Evolutionary conservation across 2,797 vertebrate species (phyloP).

Genomic region (Pelobates cultripes): DNA sequence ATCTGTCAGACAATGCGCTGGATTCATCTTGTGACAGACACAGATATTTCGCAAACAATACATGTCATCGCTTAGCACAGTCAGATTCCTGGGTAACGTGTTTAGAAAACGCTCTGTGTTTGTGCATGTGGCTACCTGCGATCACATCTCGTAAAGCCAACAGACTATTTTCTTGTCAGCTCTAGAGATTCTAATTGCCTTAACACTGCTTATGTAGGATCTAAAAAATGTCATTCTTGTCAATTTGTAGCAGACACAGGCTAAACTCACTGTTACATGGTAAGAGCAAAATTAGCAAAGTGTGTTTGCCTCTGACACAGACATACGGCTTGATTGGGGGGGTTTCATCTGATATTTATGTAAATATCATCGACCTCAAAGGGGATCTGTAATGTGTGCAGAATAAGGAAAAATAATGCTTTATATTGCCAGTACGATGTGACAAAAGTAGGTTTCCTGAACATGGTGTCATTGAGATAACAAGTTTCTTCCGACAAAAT

Average conservation of each 20-base stretch:
- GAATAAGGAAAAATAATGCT: too few relatives aligned
- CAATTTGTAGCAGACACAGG: background rate
- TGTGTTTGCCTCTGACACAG: too few relatives aligned
- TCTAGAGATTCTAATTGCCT: background rate
- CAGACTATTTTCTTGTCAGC: background rate
- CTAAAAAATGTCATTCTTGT: background rate
- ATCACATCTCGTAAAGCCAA: background rate
- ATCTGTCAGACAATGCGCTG: background rate
- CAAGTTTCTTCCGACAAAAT: too few relatives aligned
- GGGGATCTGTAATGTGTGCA: too few relatives aligned
- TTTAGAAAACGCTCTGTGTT: background rate
- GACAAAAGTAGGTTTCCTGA: too few relatives aligned
- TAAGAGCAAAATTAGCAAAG: too few relatives aligned
- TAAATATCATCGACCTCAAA: too few relatives aligned
- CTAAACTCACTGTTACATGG: too few relatives aligned
- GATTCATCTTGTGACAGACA: background rate
- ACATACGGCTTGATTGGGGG: too few relatives aligned
- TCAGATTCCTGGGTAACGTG: background rate
- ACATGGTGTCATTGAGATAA: too few relatives aligned
- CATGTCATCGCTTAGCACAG: background rate
- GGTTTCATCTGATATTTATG: too few relatives aligned
- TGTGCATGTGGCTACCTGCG: background rate
- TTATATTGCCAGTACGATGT: too few relatives aligned
- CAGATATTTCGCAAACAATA: background rate
- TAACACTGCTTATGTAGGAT: background rate